Percentiles rank a stretch among this genome's conserved stretches.
Conservation (phyloP, 2,113 vertebrate genomes). For the Myocastor coypus region DNA sequence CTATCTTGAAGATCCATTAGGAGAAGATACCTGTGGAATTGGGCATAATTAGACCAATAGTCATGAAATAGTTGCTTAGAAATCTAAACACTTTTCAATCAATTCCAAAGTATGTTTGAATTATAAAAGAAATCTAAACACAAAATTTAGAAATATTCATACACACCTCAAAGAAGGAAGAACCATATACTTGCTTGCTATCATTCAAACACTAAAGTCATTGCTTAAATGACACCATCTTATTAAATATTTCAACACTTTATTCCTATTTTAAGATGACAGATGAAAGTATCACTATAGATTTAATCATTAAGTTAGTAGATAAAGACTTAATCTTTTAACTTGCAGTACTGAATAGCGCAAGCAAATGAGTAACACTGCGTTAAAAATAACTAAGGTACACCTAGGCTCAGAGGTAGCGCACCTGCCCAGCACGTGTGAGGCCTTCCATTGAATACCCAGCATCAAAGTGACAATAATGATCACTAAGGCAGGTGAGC, state of each 20-base stretch:
- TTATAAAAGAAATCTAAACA: background rate
- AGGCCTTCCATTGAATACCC: background rate
- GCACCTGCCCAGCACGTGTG: background rate
- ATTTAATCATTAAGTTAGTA: background rate
- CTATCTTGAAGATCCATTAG: slow-evolving; percentile 97
- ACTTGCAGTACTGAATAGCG: background rate
- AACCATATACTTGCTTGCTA: slow-evolving; percentile 25
- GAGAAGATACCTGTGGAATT: slow-evolving; percentile 93
- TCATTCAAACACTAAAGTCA: slow-evolving; percentile 52
- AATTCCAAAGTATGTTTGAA: slow-evolving; percentile 16
- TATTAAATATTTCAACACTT: background rate
- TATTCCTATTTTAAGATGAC: slow-evolving; percentile 48
- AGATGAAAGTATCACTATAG: background rate
- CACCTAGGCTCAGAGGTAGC: background rate
- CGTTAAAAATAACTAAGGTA: slow-evolving; percentile 7
- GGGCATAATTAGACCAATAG: slow-evolving; percentile 75
- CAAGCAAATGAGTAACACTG: background rate
- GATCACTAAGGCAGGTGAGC: background rate
- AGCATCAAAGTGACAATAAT: background rate
- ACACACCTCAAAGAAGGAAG: slow-evolving; percentile 56
- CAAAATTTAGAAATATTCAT: slow-evolving; percentile 42
- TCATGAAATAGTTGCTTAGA: slow-evolving; percentile 19
- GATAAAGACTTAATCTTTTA: slow-evolving; percentile 8
- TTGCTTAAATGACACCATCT: slow-evolving; percentile 20
- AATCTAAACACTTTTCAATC: slow-evolving; percentile 64